phyloP scores from a whole-genome alignment of 2,797 vertebrate genomes.

The Phoebastria nigripes region DNA sequence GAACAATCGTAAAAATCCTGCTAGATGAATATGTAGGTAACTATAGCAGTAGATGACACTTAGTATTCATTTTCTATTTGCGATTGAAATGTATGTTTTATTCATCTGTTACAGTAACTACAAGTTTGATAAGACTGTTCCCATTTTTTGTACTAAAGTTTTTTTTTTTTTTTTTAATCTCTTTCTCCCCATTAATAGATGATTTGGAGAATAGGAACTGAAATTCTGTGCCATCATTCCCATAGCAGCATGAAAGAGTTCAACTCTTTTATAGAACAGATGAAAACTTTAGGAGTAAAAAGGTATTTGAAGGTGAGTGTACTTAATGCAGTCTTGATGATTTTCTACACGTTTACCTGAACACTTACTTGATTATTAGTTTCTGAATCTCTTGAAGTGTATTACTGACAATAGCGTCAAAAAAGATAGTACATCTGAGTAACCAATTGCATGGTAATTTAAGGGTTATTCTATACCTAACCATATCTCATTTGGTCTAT shows the following conservation, averaged over 20 bases:
- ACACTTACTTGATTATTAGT: background rate
- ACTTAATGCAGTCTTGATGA: background rate
- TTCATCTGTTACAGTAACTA: background rate
- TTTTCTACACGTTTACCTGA: background rate
- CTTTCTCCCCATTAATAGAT: conserved; percentile 67
- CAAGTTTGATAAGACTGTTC: background rate
- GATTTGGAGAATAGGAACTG: conserved; percentile 86
- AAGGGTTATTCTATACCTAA: background rate
- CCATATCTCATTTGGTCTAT: background rate
- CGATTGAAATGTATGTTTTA: background rate
- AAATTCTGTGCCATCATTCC: conserved; percentile 87
- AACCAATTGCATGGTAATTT: background rate
- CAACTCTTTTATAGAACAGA: conserved; percentile 82
- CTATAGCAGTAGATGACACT: background rate
- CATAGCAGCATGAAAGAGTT: conserved; percentile 79
- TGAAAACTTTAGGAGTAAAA: conserved; percentile 85
- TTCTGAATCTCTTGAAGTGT: background rate
- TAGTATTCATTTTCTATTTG: background rate
- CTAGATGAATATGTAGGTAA: background rate
- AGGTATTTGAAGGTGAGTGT: conserved; percentile 83
- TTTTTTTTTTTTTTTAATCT: background rate
- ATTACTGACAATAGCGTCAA: background rate
- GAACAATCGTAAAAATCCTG: background rate
- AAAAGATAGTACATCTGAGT: background rate
- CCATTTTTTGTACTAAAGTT: background rate